Evolutionary conservation across 2,797 vertebrate species (phyloP).

Genomic region (Pelochelys cantorii): DNA sequence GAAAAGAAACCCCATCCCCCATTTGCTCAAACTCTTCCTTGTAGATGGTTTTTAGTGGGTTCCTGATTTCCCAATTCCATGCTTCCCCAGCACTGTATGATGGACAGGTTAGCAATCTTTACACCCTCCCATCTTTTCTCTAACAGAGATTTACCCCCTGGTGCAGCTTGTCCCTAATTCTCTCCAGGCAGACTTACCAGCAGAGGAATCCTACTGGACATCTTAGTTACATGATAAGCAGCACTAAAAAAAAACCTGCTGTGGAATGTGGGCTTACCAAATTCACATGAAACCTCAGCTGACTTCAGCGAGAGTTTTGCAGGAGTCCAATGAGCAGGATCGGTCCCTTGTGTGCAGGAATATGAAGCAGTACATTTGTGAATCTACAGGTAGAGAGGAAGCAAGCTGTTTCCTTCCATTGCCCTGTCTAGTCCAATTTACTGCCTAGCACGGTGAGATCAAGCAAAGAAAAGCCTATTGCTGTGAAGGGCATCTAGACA

Average conservation of each 20-base stretch:
- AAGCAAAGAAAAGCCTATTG: slow-evolving; percentile 5
- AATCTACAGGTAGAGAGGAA: slow-evolving; percentile 45
- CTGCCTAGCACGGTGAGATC: slow-evolving; percentile 63
- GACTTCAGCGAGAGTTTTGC: not conserved
- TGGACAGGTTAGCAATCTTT: not conserved
- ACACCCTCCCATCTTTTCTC: not conserved
- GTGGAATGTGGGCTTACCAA: not conserved
- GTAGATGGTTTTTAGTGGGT: not conserved
- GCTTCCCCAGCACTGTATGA: not conserved
- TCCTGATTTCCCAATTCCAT: not conserved
- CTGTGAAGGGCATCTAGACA: not conserved
- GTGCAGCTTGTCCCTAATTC: not conserved
- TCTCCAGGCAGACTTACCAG: not conserved
- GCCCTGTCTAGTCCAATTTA: slow-evolving; percentile 62
- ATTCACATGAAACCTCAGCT: slow-evolving; percentile 20
- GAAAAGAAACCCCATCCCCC: not conserved
- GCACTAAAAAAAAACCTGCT: not conserved
- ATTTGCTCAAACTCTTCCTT: not conserved
- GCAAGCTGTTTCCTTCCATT: slow-evolving; percentile 62
- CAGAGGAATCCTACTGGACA: not conserved
- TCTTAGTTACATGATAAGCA: not conserved
- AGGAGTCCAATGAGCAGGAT: slow-evolving; percentile 7
- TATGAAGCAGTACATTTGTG: slow-evolving; percentile 6
- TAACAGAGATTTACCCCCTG: accelerated
- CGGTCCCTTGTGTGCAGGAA: not conserved